Evolutionary conservation across 2,797 vertebrate genomes (phyloP), one percentile per base, ranked within the genome.

Genomic region (Tragelaphus eurycerus): DNA sequence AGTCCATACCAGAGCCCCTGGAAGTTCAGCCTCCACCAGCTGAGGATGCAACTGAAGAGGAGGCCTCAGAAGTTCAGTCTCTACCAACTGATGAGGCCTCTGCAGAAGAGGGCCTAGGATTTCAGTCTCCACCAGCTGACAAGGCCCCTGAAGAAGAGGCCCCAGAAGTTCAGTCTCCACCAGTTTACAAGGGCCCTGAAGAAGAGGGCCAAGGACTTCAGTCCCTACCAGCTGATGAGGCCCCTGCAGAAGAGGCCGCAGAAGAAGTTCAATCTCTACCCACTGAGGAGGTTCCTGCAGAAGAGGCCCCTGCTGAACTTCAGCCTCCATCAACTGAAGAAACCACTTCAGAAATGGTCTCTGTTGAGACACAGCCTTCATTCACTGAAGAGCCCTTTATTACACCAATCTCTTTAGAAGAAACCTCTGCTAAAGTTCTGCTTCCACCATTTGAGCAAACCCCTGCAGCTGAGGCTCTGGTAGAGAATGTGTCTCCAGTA

Each of bases 11-110:
- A 25, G n/a, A 59, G 3, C 10, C 3, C 13, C 2, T 6, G 21
- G 2, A 1, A 14, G 6, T 25, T 25, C 17, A 84, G 14, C 1
- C 4, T 23, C 5, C 0, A 52, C 46, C n/a, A 57, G 16, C 3
- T 57, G 71, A 90, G 0, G 27, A 60, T 3, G 2, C 29, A 16
- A 1, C 12, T 67, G 7, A 0, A 34, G 9, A 78, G 46, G 23
- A 25, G 21, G 0, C 64, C 64, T 7, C 4, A 9, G 55, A 25
- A 7, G 29, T 62, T 62, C 60, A n/a, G 14, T 7, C 60, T 31
- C 7, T 2, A 34, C 23, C 31, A 48, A 11, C 11, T n/a, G 31
- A 91, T 17, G 59, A 86, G 55, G 19, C 10, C 23, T 21, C 21
- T n/a, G 8, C 3, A 62, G 84, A 64, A 54, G 88, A 76, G 38